These are phyloP conservation scores for Dallia pectoralis DNA, from an alignment of 2,797 vertebrate genomes.

Conservation along the genomic window DNA sequence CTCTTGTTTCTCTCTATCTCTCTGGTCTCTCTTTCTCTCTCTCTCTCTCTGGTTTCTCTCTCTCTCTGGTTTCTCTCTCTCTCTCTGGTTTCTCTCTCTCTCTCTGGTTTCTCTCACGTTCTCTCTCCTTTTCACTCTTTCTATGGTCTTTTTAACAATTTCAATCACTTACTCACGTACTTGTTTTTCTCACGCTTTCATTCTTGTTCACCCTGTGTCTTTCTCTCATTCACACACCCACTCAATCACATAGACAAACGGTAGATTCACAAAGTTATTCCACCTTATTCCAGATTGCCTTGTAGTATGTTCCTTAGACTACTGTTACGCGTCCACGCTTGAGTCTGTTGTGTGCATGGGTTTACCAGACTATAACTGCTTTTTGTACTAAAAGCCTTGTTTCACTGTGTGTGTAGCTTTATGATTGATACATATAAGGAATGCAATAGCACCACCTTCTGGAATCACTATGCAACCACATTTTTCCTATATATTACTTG, in stretches of 20 bases:
- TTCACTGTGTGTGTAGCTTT: not conserved
- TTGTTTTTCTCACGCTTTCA: too few species aligned
- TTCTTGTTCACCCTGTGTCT: too few species aligned
- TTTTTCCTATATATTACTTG: not conserved
- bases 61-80: too few species aligned
- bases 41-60: too few species aligned
- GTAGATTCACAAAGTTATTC: not conserved
- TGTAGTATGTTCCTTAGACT: conserved; percentile 1
- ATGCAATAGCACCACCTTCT: conserved; percentile 36
- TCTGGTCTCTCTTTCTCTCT: too few species aligned
- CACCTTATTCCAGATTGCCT: not conserved
- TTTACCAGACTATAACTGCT: not conserved
- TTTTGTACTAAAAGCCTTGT: not conserved
- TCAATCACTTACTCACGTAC: too few species aligned
- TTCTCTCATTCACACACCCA: not conserved
- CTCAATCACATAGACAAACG: not conserved
- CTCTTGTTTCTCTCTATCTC: too few species aligned
- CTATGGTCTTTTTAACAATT: too few species aligned
- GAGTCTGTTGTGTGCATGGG: not conserved
- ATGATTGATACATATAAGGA: not conserved
- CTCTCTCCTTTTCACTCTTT: too few species aligned
- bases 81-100: too few species aligned
- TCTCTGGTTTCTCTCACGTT: too few species aligned
- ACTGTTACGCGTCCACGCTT: not conserved
- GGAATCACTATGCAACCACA: conserved; percentile 18